A percentile compares a stretch with the other conserved stretches of the same genome.
Conservation (phyloP, 2,797 vertebrate species). For the Aphelocoma californica region DNA sequence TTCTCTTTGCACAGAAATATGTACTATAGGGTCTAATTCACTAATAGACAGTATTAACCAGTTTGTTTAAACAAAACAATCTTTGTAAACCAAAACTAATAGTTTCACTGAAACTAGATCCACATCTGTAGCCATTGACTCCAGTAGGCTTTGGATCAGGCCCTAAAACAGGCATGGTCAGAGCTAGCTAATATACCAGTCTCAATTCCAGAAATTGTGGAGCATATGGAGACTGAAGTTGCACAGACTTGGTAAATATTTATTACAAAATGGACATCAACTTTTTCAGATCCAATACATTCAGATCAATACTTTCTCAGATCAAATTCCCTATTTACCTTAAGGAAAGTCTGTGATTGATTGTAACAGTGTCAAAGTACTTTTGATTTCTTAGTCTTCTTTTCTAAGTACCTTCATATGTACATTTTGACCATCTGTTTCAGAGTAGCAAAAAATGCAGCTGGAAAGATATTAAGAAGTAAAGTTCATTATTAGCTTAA, state of each 20-base stretch:
- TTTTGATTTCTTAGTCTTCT: neutral
- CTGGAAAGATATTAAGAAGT: neutral
- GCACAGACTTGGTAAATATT: neutral
- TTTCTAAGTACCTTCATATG: neutral
- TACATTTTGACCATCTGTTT: neutral
- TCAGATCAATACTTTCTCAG: neutral
- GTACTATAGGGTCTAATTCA: neutral
- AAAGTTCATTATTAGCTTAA: neutral
- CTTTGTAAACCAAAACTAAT: constrained; percentile 33
- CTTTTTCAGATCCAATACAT: neutral
- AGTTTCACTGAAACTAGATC: constrained; percentile 66
- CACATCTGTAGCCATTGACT: constrained; percentile 20
- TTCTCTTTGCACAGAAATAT: constrained; percentile 11
- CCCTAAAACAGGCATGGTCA: constrained; percentile 56
- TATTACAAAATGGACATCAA: neutral
- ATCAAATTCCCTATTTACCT: neutral
- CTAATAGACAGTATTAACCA: neutral
- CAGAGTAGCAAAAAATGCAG: neutral
- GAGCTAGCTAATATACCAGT: neutral
- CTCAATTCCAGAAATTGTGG: neutral
- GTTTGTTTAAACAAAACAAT: constrained; percentile 35
- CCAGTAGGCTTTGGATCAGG: constrained; percentile 23
- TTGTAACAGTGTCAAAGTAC: neutral
- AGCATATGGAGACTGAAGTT: constrained; percentile 3
- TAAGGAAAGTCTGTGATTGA: neutral